These are phyloP conservation scores for Brachyptera risi DNA, from an alignment of 2,888 invertebrate species.

Conservation along the genomic window DNA sequence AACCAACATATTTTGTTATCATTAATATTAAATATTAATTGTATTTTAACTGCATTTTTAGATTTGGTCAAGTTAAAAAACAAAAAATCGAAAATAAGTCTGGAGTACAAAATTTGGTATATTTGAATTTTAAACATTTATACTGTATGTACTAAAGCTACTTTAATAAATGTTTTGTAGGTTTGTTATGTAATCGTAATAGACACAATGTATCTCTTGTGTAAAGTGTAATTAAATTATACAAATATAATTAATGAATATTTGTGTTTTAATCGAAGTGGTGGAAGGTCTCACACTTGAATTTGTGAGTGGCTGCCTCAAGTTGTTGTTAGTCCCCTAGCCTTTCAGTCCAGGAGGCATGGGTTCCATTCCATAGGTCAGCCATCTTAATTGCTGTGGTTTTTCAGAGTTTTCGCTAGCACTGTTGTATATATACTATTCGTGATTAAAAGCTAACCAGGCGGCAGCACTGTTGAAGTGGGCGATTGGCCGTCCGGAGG, in stretches of 20 bases:
- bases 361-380: no score
- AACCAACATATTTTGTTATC: conserved; percentile 11
- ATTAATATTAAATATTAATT: conserved; percentile 2
- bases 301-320: no score
- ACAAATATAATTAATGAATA: background rate
- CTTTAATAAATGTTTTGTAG: conserved; percentile 28
- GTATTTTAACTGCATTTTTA: conserved; percentile 11
- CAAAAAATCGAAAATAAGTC: background rate
- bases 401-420: no score
- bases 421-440: no score
- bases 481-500: no score
- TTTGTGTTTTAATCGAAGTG: no score
- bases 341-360: no score
- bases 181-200: conserved; percentile 25
- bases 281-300: no score
- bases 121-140: conserved; percentile 29
- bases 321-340: no score
- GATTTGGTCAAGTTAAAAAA: conserved; percentile 7
- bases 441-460: no score
- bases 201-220: conserved; percentile 19
- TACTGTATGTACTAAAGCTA: conserved; percentile 23
- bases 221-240: conserved; percentile 21
- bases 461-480: no score
- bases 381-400: no score
- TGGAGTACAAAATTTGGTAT: conserved; percentile 22